Base-by-base conservation (phyloP, 2,888 invertebrate genomes). In the Drosophila prolongata region DNA sequence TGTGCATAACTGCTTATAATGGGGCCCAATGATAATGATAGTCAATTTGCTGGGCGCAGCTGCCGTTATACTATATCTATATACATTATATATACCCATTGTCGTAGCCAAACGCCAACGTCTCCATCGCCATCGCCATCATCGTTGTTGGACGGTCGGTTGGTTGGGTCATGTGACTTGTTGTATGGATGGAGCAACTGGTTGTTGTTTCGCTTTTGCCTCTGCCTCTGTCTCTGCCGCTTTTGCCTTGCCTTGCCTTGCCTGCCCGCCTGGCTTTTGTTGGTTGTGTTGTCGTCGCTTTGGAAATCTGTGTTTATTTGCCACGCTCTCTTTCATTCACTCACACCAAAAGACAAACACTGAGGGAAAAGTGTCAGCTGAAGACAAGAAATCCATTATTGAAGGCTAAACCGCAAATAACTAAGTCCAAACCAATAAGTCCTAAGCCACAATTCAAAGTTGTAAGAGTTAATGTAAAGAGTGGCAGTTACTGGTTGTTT, bases 111-210 rank as follows among this genome's bases (percentile, higher is more conserved):
- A 59, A 59, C 55, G 58, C 58, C 84, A 79, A 67, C 80, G 84
- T 70, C 78, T 78, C 75, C 84, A 76, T 79, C 75, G 80, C 50
- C 58, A 53, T 55, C 57, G 71, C 52, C 74, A 74, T 61, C 67
- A 67, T 50, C 56, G 87, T 84, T 78, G 83, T 61, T 65, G 64
- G 54, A 34, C 42, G 61, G 59, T 61, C n/a, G 61, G 58, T 42
- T n/a, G 62, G 73, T 84, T 85, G 87, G 84, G 86, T 84, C 88
- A 87, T 84, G 84, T 84, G 88, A 87, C 88, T 84, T 85, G 78
- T 85, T 87, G 87, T 58, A 58, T 53, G 58, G 77, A 82, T 85
- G 86, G 78, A 87, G 82, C 81, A 85, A 85, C 87, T 87, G 82
- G 82, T 84, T 87, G 87, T 74, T 84, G 66, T 73, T 72, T 64